A percentile compares a stretch with the other conserved stretches of the same genome.
phyloP scores from a whole-genome alignment of 2,113 vertebrate species.

The Talpa occidentalis region DNA sequence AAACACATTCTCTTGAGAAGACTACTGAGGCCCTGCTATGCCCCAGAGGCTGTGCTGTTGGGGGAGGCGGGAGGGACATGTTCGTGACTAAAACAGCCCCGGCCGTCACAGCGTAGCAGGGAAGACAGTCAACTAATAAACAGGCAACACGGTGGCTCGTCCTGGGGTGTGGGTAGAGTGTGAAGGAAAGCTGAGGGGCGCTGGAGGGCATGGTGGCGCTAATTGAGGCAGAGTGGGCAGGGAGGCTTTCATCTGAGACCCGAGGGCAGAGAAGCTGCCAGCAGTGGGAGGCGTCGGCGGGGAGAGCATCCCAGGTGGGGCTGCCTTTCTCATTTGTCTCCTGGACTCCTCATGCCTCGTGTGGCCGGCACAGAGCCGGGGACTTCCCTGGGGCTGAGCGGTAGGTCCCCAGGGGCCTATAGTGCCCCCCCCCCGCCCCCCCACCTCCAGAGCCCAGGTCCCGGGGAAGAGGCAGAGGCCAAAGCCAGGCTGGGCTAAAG shows the following conservation, averaged over 20 bases:
- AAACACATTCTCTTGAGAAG: neutral
- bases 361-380: neutral
- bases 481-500: neutral
- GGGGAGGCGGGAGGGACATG: neutral
- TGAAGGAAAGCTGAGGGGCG: neutral
- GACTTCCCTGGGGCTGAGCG: neutral
- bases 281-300: neutral
- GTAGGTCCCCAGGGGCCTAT: neutral
- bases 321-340: neutral
- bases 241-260: neutral
- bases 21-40: neutral
- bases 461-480: neutral
- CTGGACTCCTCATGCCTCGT: neutral
- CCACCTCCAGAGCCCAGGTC: neutral
- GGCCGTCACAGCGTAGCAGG: accelerated
- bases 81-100: neutral
- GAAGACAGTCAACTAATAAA: neutral
- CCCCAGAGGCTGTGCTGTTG: neutral
- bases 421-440: neutral
- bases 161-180: neutral
- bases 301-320: neutral
- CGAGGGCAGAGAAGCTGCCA: neutral
- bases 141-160: too few species aligned
- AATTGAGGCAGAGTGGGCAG: neutral
- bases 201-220: neutral